A percentile compares a stretch with the other conserved stretches of the same genome.
These are phyloP conservation scores for Melanotaenia nigrans DNA, from an alignment of 2,797 vertebrate genomes.

Conservation along the genomic window DNA sequence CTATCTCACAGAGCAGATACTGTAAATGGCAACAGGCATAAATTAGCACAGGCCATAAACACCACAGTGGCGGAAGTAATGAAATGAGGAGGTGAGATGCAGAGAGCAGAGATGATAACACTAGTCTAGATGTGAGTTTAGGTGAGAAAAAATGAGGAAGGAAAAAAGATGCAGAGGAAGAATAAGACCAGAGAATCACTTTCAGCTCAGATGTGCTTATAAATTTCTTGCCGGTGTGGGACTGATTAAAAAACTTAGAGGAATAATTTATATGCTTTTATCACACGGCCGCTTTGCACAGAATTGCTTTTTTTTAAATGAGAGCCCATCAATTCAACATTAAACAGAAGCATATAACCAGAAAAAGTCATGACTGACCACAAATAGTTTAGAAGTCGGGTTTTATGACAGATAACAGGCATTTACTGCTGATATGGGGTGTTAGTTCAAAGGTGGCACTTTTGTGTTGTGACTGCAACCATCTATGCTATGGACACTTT, in stretches of 20 bases:
- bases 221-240: conserved; percentile 29
- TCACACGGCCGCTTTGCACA: not conserved
- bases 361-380: not conserved
- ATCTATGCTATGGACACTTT: conserved; percentile 19
- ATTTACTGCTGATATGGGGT: conserved; percentile 15
- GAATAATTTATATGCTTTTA: conserved; percentile 9
- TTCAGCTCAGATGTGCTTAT: conserved; percentile 17
- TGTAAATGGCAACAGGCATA: conserved; percentile 37
- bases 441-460: conserved; percentile 33
- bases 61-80: conserved; percentile 25
- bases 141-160: conserved; percentile 36
- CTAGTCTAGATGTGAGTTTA: conserved; percentile 41
- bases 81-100: conserved; percentile 34
- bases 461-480: conserved; percentile 26
- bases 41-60: conserved; percentile 56
- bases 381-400: not conserved
- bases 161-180: conserved; percentile 3
- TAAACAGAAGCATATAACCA: conserved; percentile 12
- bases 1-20: conserved; percentile 25
- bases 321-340: not conserved
- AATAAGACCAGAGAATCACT: conserved; percentile 8
- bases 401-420: conserved; percentile 20
- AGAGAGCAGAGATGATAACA: conserved; percentile 49
- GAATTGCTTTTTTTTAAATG: not conserved
- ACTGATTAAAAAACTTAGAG: conserved; percentile 24